phyloP scores from a whole-genome alignment of 2,888 invertebrate species.

The Chalcosyrphus nemorum region DNA sequence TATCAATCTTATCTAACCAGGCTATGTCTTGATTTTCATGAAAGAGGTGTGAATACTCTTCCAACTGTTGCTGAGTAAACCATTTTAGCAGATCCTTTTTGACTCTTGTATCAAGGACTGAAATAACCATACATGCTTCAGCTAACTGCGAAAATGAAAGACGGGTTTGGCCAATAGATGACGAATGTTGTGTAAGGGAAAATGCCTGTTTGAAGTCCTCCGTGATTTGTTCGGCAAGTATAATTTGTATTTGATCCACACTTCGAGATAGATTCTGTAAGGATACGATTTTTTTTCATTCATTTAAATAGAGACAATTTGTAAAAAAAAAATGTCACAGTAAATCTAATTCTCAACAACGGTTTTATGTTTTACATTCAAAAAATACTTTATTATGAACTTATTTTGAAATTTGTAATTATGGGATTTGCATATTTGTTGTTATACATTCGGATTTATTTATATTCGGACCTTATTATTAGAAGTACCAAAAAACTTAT shows the following conservation, averaged over 20 bases:
- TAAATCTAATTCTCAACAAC: no score
- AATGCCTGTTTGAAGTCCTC: constrained; percentile 95
- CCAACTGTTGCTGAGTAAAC: constrained; percentile 89
- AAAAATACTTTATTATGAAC: no score
- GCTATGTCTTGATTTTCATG: constrained; percentile 97
- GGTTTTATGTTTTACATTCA: no score
- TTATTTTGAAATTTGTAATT: no score
- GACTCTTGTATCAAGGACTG: constrained; percentile 93
- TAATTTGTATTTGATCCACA: constrained; percentile 89
- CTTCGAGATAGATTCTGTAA: constrained; percentile 88
- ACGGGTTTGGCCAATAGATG: constrained; percentile 80
- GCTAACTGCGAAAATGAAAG: constrained; percentile 85
- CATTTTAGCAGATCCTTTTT: constrained; percentile 93
- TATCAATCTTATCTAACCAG: constrained; percentile 98
- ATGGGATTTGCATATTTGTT: no score
- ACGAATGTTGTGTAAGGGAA: constrained; percentile 83
- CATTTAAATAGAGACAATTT: no score
- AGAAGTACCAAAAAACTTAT: no score
- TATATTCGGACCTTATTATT: no score
- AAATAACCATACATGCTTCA: constrained; percentile 91
- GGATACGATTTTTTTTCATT: neutral
- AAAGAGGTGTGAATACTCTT: constrained; percentile 97
- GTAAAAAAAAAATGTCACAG: no score
- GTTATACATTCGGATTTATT: no score
- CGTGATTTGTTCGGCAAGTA: constrained; percentile 93